Evolutionary conservation across 2,113 vertebrate genomes (phyloP), one percentile per base, ranked within the genome.

Genomic region (Psammodynastes pulverulentus): DNA sequence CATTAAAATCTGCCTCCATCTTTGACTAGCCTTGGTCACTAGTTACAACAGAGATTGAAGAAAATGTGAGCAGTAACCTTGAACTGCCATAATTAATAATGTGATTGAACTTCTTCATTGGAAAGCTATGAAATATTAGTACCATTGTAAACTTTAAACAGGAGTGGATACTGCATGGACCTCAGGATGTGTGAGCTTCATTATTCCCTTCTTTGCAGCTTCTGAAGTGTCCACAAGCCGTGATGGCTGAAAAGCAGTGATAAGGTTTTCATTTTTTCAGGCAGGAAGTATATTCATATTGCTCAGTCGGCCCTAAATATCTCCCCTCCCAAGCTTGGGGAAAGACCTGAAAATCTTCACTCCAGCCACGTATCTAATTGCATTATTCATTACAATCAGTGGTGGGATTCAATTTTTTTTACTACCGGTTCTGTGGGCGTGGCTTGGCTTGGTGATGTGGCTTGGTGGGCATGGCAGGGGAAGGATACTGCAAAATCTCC

Each of bases 51-150:
- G 34, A 3, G 4, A 2, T 3, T 84, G 29, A 88, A 7, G 2
- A 91, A 58, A 95, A 93, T 62, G 9, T 90, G 84, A 94, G 91
- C 9, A 91, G 67, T 87, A 93, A 90, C 21, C 93, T 94, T 93
- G 95, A 94, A 9, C 24, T 86, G 29, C 67, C 2, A 90, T 26
- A 0, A 91, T 46, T 90, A 90, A 12, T 94, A 88, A 91, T 72
- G 24, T 9, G 1, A 43, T 79, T 90, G 58, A 90, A 46, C 1
- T 4, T 15, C 15, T 0, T 19, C 85, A 24, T 3, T 91, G 90
- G 17, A 92, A 13, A 34, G 0, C 0, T 34, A 48, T 89, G 79
- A 26, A 3, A 62, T 90, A 51, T 26, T 19, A 89, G 0, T 19
- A 23, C 34, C 15, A 23, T 10, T 49, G 45, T 12, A 43, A 43